Evolutionary conservation across 2,797 vertebrate genomes (phyloP).

Genomic region (Hyperoplus lanceolatus): DNA sequence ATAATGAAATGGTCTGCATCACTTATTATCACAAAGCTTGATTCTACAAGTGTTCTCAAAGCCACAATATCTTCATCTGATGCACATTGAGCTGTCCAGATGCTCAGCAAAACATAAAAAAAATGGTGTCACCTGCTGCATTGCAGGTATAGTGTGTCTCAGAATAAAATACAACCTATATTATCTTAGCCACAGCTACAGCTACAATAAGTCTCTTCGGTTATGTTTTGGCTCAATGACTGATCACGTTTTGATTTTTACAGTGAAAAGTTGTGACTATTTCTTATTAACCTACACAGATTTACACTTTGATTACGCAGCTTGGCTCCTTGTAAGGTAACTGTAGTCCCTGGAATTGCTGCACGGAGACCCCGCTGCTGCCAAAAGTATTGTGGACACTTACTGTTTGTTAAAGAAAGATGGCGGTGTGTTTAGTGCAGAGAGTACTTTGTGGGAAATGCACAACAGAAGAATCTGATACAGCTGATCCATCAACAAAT

Average conservation of each 20-base stretch:
- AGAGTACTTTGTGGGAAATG: constrained; percentile 87
- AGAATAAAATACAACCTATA: constrained; percentile 26
- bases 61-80: constrained; percentile 4
- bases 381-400: constrained; percentile 28
- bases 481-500: constrained; percentile 80
- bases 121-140: constrained; percentile 66
- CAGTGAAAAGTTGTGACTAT: constrained; percentile 12
- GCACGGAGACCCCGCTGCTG: constrained; percentile 19
- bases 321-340: constrained; percentile 13
- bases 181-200: constrained; percentile 23
- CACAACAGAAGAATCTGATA: constrained; percentile 88
- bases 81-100: constrained; percentile 14
- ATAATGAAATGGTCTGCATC: constrained; percentile 2
- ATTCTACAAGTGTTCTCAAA: constrained; percentile 2
- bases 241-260: not conserved
- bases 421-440: constrained; percentile 50
- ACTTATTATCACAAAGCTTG: not conserved
- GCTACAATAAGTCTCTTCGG: not conserved
- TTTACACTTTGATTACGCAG: not conserved
- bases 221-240: not conserved
- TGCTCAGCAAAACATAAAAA: constrained; percentile 42
- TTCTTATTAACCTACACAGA: not conserved
- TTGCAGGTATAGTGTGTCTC: constrained; percentile 62
- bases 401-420: constrained; percentile 38
- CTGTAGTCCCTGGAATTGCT: constrained; percentile 15